These are phyloP conservation scores for Aphyosemion australe DNA, from an alignment of 2,113 vertebrate genomes.

Conservation along the genomic window DNA sequence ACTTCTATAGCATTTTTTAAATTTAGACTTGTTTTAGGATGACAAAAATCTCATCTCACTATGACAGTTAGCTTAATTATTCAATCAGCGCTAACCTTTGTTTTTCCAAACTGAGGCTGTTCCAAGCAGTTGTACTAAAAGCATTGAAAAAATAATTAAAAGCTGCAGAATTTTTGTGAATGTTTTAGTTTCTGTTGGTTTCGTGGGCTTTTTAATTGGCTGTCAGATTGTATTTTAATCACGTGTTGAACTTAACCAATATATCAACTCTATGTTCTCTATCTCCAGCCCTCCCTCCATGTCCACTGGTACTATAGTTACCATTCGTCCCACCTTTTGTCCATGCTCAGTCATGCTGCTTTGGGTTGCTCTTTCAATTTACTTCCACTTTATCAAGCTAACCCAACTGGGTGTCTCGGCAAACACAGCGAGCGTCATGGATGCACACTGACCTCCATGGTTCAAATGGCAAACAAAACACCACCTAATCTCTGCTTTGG, in stretches of 20 bases:
- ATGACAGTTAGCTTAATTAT: no score
- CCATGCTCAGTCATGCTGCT: slow-evolving; percentile 64
- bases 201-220: not conserved
- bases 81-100: no score
- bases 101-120: no score
- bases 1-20: no score
- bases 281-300: slow-evolving; percentile 1
- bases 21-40: no score
- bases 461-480: slow-evolving; percentile 63
- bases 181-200: no score
- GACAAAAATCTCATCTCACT: no score
- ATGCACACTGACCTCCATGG: slow-evolving; percentile 46
- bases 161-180: no score
- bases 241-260: no score
- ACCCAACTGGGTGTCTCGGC: slow-evolving; percentile 58
- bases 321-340: slow-evolving; percentile 63
- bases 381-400: slow-evolving; percentile 76
- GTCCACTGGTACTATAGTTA: slow-evolving; percentile 24
- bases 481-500: slow-evolving; percentile 68
- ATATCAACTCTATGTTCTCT: slow-evolving; percentile 7
- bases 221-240: no score
- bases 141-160: no score
- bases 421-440: slow-evolving; percentile 58
- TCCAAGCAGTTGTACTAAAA: no score
- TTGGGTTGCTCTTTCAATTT: slow-evolving; percentile 73